Base-by-base conservation (phyloP, 2,113 vertebrate species). In the Caretta caretta region DNA sequence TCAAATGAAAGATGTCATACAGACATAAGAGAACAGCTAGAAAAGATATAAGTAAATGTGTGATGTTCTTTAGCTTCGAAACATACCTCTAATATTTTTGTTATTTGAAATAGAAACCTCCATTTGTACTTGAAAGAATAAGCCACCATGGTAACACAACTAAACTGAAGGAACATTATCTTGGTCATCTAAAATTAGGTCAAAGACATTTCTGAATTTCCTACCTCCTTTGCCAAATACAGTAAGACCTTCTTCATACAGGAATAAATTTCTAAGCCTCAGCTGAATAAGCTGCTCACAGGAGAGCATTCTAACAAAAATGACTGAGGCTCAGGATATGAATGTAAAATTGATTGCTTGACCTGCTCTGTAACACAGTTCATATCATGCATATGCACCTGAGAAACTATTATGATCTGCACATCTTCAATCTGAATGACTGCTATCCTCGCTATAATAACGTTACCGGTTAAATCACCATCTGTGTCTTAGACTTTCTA, bases 281-380 rank as follows among this genome's bases (percentile, higher is more conserved):
- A 94, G 93, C 0, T 22, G 90, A 94, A 92, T 96, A 97, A 95
- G 92, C 91, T 93, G 93, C 94, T 97, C 95, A 92, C 90, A 98
- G 87, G 87, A 97, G 75, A 98, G 84, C 78, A 90, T 89, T 86
- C 86, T 96, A 93, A 94, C 88, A 94, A 94, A 96, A 95, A 96
- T 90, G 93, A 96, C 75, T 78, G 46, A 54, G 46, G 82, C 84
- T 96, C 92, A 87, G 95, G 94, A 91, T 90, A 93, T 87, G 86
- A 97, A 96, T 87, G 85, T 87, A 93, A 96, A 97, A 96, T 82
- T 38, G 93, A 97, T 96, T 94, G 88, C 94, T 97, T 96, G 96
- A 91, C 91, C 87, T 93, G 83, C 81, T 82, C 91, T 83, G 90
- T 91, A 95, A 85, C 93, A 80, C 84, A 85, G 90, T 42, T 94